Conservation (phyloP, 2,888 invertebrate species). For the Cataglyphis cursor region DNA sequence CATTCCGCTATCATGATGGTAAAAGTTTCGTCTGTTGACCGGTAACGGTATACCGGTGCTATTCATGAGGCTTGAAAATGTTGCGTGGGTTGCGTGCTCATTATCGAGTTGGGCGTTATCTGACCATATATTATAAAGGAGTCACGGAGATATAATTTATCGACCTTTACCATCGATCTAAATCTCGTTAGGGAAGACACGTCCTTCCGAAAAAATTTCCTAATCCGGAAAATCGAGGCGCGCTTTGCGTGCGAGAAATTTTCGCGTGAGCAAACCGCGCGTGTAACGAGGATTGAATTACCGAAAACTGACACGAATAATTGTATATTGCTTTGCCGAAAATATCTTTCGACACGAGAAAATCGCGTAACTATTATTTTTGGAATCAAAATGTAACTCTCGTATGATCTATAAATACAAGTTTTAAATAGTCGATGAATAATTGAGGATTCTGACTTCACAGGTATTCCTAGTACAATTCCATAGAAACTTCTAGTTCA, state of each 20-base stretch:
- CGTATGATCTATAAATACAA: conserved; percentile 13
- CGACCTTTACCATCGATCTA: not conserved
- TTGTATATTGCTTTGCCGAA: conserved; percentile 43
- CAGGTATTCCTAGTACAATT: not conserved
- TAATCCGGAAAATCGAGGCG: not conserved
- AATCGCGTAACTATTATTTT: conserved; percentile 52
- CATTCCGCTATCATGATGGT: conserved; percentile 29
- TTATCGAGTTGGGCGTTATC: conserved; percentile 50
- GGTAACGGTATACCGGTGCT: conserved; percentile 60
- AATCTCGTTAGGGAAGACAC: not conserved
- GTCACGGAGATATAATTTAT: conserved; percentile 38
- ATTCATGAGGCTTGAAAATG: conserved; percentile 13
- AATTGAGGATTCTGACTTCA: conserved; percentile 24
- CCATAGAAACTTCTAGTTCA: not conserved
- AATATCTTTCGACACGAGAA: conserved; percentile 36
- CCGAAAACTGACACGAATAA: conserved; percentile 39
- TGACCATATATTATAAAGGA: not conserved
- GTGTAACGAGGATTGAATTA: conserved; percentile 35
- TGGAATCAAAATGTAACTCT: conserved; percentile 33
- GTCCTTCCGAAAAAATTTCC: not conserved
- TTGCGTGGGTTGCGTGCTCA: conserved; percentile 65
- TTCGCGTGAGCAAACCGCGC: not conserved
- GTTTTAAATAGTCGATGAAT: not conserved
- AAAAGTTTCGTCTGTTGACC: conserved; percentile 56
- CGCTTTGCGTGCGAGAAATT: not conserved